Base-by-base conservation (phyloP, 2,888 invertebrate genomes). In the Lithosia quadra region DNA sequence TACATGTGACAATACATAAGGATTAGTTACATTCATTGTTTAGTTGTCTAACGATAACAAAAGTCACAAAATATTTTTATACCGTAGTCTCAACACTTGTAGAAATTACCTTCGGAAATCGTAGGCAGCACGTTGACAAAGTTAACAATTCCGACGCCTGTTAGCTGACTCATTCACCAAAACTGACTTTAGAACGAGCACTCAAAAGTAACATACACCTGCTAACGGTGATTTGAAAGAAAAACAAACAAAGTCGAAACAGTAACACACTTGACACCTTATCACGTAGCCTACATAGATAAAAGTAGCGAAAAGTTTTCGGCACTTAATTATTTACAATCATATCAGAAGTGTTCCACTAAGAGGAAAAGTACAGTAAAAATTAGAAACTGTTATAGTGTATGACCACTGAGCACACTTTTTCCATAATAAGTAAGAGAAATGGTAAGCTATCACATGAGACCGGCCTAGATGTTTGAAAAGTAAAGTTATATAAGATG, bases 111-210 rank as follows among this genome's bases (percentile, higher is more conserved):
- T 94, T 95, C 95, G 73, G 94, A 92, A 84, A 95, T 95, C 74
- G 95, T 94, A 84, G 95, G 95, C 88, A 95, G 89, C 90, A 93
- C 94, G 94, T 93, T 94, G 89, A 94, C 95, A 85, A 94, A 88
- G 90, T 91, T 94, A 85, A 94, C 92, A 88, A 94, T 94, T 84
- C 94, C 94, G 87, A 93, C 95, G 91, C 93, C 92, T 88, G 94
- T 91, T 91, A 94, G 87, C 87, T 94, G 95, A 95, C 94, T 95
- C 95, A 95, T 95, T 94, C 94, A 94, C 93, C 86, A 91, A 91
- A 92, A 90, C 87, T 87, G 89, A 73, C 66, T 76, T n/a, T 74
- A 85, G 73, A 79, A 85, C 83, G 75, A 82, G 77, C 79, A 86
- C 86, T 90, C 89, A 86, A 85, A 84, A 90, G 87, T 90, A 91